Conservation (phyloP, 2,797 vertebrate genomes). For the Premnoplex brunnescens region DNA sequence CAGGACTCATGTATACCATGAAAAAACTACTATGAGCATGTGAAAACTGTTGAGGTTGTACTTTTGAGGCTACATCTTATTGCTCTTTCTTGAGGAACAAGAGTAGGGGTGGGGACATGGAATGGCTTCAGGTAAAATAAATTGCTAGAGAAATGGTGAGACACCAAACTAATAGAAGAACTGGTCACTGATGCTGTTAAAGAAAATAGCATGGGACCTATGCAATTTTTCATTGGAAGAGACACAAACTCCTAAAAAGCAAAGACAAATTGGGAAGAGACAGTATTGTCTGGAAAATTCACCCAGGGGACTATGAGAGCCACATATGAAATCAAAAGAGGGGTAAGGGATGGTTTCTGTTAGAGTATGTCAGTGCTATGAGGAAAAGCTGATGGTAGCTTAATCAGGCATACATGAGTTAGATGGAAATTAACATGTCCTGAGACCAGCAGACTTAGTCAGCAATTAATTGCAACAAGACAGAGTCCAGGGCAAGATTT, state of each 20-base stretch:
- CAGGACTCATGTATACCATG: not conserved
- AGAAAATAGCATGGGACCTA: not conserved
- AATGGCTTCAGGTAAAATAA: not conserved
- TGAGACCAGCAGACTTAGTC: not conserved
- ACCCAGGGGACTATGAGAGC: not conserved
- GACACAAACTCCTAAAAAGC: not conserved
- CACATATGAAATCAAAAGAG: not conserved
- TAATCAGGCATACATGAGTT: not conserved
- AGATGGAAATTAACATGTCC: not conserved
- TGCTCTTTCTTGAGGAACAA: not conserved
- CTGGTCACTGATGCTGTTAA: not conserved
- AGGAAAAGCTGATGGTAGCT: not conserved
- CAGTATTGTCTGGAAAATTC: not conserved
- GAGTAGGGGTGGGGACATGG: not conserved
- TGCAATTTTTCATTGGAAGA: not conserved
- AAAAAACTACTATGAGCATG: not conserved
- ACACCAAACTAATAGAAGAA: not conserved
- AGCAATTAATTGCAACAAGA: not conserved
- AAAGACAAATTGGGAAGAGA: not conserved
- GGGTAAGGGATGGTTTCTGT: not conserved
- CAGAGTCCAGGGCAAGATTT: not conserved
- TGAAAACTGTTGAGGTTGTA: not conserved
- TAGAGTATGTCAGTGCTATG: not conserved
- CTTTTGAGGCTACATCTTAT: not conserved
- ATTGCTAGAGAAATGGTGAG: not conserved